A percentile compares a stretch with the other conserved stretches of the same genome.
These are phyloP conservation scores for Diceros bicornis DNA, from an alignment of 2,797 vertebrate genomes.

Conservation along the genomic window DNA sequence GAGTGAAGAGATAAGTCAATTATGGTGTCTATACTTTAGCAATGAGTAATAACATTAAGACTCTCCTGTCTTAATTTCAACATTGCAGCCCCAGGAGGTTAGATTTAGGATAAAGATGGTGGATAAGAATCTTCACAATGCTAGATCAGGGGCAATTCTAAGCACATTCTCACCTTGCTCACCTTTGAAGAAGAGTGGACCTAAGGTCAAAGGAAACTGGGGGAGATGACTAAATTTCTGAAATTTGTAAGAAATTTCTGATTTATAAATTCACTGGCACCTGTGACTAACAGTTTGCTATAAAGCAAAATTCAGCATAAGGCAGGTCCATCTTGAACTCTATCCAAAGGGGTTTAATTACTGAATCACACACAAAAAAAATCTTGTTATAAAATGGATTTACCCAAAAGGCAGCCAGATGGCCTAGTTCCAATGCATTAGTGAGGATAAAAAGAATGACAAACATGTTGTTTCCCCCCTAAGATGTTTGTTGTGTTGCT, in stretches of 20 bases:
- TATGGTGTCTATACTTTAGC: not conserved
- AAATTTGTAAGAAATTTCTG: conserved; percentile 49
- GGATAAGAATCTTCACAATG: not conserved
- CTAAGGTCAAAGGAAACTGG: not conserved
- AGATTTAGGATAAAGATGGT: not conserved
- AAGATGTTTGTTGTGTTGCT: conserved; percentile 59
- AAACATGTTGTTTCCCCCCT: conserved; percentile 56
- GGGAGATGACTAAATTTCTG: conserved; percentile 27
- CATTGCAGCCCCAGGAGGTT: not conserved
- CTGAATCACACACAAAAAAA: conserved; percentile 79
- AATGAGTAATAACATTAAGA: not conserved
- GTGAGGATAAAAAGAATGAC: conserved; percentile 74
- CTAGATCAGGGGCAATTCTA: not conserved
- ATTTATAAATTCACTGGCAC: conserved; percentile 80
- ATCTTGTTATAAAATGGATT: conserved; percentile 84
- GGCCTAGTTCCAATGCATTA: conserved; percentile 81
- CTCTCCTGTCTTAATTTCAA: not conserved
- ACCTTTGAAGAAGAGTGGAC: not conserved
- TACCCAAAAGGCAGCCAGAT: conserved; percentile 83
- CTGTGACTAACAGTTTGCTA: conserved; percentile 82
- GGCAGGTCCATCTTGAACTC: conserved; percentile 83
- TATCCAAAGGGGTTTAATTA: conserved; percentile 85
- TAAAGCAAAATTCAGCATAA: conserved; percentile 82
- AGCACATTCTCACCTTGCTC: not conserved
- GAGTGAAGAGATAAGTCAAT: not conserved